Conservation (phyloP, 2,113 vertebrate species). For the Oceanodroma tethys region DNA sequence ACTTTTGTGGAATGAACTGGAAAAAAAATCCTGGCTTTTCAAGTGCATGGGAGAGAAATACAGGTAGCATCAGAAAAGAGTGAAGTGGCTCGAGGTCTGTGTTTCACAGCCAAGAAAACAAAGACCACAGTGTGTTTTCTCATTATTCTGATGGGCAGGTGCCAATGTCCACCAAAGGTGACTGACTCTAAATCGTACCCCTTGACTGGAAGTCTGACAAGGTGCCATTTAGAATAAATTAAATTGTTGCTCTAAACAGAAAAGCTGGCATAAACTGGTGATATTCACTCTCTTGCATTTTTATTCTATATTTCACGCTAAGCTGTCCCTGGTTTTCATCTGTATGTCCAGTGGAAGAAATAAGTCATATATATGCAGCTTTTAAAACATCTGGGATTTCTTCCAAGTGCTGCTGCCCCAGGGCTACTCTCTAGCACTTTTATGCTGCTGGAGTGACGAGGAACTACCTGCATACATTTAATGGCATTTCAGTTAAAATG, state of each 20-base stretch:
- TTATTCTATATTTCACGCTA: background rate
- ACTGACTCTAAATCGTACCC: background rate
- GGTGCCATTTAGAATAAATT: background rate
- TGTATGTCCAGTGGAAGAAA: background rate
- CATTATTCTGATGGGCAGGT: background rate
- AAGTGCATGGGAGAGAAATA: background rate
- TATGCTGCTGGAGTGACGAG: accelerated
- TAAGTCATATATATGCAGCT: background rate
- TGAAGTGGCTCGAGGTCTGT: background rate
- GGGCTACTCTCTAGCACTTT: background rate
- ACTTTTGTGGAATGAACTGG: background rate
- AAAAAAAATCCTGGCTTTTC: background rate
- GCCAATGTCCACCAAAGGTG: background rate
- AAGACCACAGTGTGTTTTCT: background rate
- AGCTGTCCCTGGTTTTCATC: background rate
- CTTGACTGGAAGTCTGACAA: background rate
- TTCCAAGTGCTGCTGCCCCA: background rate
- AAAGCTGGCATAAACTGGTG: background rate
- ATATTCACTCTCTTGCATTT: background rate
- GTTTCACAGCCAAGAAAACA: background rate
- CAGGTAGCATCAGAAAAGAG: background rate
- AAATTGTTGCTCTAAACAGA: background rate
- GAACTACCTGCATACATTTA: background rate
- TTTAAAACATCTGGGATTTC: background rate
- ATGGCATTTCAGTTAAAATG: background rate